A percentile compares a stretch with the other conserved stretches of the same genome.
phyloP scores from a whole-genome alignment of 2,113 vertebrate species.

The Thunnus thynnus region DNA sequence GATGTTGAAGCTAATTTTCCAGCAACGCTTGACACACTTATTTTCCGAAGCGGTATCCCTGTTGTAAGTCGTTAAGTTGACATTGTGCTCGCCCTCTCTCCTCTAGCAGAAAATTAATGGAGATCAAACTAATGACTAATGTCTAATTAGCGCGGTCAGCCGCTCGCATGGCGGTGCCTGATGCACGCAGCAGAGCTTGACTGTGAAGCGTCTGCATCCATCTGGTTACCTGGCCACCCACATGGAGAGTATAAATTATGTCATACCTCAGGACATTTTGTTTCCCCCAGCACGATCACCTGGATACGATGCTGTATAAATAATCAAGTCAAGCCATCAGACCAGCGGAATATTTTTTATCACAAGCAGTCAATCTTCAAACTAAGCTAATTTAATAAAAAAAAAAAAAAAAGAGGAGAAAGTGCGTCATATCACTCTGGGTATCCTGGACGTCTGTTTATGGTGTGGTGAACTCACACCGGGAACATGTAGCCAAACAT shows the following conservation, averaged over 20 bases:
- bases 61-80: slow-evolving; percentile 41
- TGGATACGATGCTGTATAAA: not conserved
- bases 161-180: slow-evolving; percentile 37
- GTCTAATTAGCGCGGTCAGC: slow-evolving; percentile 54
- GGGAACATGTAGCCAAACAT: not conserved
- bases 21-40: not conserved
- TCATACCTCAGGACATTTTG: slow-evolving; percentile 20
- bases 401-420: not conserved
- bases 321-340: not conserved
- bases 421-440: not conserved
- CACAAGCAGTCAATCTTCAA: not conserved
- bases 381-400: not conserved
- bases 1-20: slow-evolving; percentile 21
- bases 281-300: not conserved
- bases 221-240: slow-evolving; percentile 29
- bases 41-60: slow-evolving; percentile 26
- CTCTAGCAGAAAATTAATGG: slow-evolving; percentile 61
- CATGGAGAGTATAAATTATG: not conserved
- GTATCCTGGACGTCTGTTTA: not conserved
- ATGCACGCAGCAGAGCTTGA: slow-evolving; percentile 9
- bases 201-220: slow-evolving; percentile 28
- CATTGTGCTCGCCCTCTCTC: slow-evolving; percentile 42
- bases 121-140: slow-evolving; percentile 51
- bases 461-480: not conserved
- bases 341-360: not conserved